These are phyloP conservation scores for Tyto alba DNA, from an alignment of 2,113 vertebrate species.

Conservation along the genomic window DNA sequence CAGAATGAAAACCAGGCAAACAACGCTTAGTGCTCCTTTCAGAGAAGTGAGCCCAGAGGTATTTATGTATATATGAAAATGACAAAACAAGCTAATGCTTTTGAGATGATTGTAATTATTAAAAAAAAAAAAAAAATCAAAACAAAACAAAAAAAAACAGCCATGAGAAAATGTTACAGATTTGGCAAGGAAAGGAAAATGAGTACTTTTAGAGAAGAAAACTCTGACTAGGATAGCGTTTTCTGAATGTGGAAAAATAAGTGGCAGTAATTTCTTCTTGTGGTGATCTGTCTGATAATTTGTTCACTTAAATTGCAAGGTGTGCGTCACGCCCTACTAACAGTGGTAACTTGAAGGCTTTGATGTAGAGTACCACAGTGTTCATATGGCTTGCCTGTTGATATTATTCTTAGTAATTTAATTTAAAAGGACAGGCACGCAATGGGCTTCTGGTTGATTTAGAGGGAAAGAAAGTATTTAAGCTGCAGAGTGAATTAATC, in stretches of 20 bases:
- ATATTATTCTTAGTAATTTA: not conserved
- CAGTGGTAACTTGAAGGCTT: not conserved
- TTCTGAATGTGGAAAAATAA: not conserved
- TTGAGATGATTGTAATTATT: not conserved
- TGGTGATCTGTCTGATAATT: not conserved
- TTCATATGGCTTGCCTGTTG: not conserved
- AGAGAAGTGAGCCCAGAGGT: not conserved
- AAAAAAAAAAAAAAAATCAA: not conserved
- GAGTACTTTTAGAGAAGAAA: not conserved
- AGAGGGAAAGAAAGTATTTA: not conserved
- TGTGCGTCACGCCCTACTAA: not conserved
- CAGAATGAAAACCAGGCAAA: not conserved
- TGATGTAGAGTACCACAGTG: not conserved
- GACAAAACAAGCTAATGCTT: not conserved
- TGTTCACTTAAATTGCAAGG: not conserved
- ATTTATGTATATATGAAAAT: not conserved
- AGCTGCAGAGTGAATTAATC: not conserved
- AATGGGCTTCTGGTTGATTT: not conserved
- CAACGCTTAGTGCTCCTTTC: not conserved
- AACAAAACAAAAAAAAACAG: not conserved
- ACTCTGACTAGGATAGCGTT: not conserved
- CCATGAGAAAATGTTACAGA: not conserved
- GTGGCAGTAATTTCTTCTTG: not conserved
- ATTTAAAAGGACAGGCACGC: not conserved
- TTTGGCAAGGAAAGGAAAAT: not conserved